Evolutionary conservation across 2,888 invertebrate species (phyloP).

Genomic region (Polydrusus pterygomalis): DNA sequence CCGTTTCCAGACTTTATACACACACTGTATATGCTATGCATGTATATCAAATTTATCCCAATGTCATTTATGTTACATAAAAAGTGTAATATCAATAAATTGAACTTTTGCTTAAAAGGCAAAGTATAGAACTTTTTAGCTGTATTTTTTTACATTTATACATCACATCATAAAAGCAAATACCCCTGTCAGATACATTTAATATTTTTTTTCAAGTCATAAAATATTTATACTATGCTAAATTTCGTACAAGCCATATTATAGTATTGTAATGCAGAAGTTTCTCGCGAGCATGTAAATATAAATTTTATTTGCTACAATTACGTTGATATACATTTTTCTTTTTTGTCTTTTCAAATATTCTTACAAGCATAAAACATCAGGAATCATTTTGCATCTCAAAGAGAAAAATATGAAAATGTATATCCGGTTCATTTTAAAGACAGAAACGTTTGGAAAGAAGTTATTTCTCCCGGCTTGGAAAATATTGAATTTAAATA

Average conservation of each 20-base stretch:
- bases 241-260: not conserved
- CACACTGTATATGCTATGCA: too few species aligned
- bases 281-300: not conserved
- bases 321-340: conserved; percentile 4
- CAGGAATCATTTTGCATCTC: conserved; percentile 21
- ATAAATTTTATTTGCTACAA: conserved; percentile 12
- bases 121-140: too few species aligned
- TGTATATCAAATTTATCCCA: too few species aligned
- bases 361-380: conserved; percentile 12
- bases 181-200: too few species aligned
- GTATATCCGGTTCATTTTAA: conserved; percentile 10
- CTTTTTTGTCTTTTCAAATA: conserved; percentile 9
- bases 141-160: too few species aligned
- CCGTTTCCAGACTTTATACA: too few species aligned
- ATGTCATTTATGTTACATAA: too few species aligned
- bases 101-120: too few species aligned
- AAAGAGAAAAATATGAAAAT: conserved; percentile 27
- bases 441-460: conserved; percentile 12
- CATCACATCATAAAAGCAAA: too few species aligned
- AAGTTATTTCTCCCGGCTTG: conserved; percentile 10
- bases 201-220: too few species aligned
- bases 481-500: conserved; percentile 26
- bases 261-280: not conserved
- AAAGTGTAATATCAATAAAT: too few species aligned
- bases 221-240: not conserved